A percentile compares a stretch with the other conserved stretches of the same genome.
Evolutionary conservation across 2,113 vertebrate species (phyloP).

Genomic region (Rhynchopsitta pachyrhyncha): DNA sequence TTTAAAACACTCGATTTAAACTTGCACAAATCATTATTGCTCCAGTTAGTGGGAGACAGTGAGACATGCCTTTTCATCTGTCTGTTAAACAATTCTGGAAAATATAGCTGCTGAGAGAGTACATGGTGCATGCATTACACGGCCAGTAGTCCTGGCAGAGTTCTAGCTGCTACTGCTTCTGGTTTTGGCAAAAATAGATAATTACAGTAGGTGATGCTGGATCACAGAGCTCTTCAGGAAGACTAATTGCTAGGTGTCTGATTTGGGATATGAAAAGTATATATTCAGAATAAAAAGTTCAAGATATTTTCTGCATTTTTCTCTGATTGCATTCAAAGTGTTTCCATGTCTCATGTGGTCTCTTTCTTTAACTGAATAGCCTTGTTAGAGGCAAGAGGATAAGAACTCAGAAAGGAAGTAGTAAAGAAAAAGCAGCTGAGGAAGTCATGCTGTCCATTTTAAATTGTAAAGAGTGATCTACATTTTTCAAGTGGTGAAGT

Average conservation of each 20-base stretch:
- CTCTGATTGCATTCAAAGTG: neutral
- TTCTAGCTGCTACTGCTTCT: neutral
- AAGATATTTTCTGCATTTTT: neutral
- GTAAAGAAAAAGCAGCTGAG: neutral
- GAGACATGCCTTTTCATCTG: neutral
- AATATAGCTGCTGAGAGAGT: neutral
- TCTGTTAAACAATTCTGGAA: neutral
- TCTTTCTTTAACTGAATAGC: neutral
- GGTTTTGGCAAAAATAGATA: constrained; percentile 3
- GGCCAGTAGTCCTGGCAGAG: neutral
- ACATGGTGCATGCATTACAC: neutral
- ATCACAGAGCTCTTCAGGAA: neutral
- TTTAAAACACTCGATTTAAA: neutral
- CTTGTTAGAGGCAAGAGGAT: neutral
- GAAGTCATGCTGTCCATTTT: neutral
- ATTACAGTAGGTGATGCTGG: neutral
- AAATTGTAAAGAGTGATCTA: neutral
- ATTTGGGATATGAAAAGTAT: neutral
- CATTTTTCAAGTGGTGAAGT: neutral
- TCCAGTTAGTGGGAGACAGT: neutral
- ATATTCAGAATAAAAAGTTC: neutral
- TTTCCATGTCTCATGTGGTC: neutral
- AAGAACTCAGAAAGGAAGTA: neutral
- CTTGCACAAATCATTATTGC: neutral
- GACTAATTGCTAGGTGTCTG: neutral